Evolutionary conservation across 2,797 vertebrate genomes (phyloP), one percentile per base, ranked within the genome.

Genomic region (Falco cherrug): DNA sequence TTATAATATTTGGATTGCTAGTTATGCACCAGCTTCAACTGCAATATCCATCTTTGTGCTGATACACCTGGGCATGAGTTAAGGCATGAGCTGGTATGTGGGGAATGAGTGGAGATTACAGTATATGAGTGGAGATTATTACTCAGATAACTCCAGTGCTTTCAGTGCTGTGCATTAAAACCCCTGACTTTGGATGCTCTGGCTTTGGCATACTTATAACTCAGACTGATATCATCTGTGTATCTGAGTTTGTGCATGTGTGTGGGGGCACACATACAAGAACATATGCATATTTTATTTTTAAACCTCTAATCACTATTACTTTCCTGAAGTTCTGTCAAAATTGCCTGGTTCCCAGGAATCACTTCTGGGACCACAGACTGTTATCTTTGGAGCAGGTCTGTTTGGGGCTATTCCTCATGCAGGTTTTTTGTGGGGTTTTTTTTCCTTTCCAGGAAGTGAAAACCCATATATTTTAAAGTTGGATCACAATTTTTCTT

Each of bases 281-380:
- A 88, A 25, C 13, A 1, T 0, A 1, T n/a, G 10, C 50, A 56
- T 81, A n/a, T 70, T 89, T 79, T 71, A 79, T 24, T 65, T 89
- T 82, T 47, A 67, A 70, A 29, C 7, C 4, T 53, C 28, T 35
- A 79, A 59, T 69, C 6, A 13, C 31, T 80, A 73, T 53, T 73
- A 39, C 6, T 57, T 88, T 70, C 37, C 48, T 64, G n/a, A 84
- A 73, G 24, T 76, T 75, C 68, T 71, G 18, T 65, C 48, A 93
- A 90, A 96, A 90, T 74, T 90, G 90, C 51, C 33, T 87, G 16
- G 16, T 61, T 95, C 78, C n/a, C 68, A 84, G 60, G 53, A 94
- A 59, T n/a, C 28, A 67, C 24, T 33, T 78, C 47, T 91, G 35
- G 28, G 20, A 76, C 50, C 45, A 51, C 31, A 79, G 24, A 56